A percentile compares a stretch with the other conserved stretches of the same genome.
These are phyloP conservation scores for Lepidurus apus DNA, from an alignment of 1,140 invertebrate species.

Conservation along the genomic window DNA sequence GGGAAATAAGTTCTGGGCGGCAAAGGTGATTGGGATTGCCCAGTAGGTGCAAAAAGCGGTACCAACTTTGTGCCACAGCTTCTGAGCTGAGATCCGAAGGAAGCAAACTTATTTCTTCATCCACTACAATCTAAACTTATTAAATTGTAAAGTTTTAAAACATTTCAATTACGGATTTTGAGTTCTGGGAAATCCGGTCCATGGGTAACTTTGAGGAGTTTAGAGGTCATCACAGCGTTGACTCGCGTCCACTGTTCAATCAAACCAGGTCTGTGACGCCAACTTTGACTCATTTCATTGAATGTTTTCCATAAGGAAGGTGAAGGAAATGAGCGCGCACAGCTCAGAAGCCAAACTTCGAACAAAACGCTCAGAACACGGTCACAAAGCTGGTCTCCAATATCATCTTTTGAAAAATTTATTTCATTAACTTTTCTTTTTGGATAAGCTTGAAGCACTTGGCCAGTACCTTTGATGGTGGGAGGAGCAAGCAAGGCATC, in stretches of 20 bases:
- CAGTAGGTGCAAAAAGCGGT: conserved; percentile 82
- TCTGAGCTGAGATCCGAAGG: conserved; percentile 78
- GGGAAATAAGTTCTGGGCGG: conserved; percentile 74
- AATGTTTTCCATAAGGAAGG: conserved; percentile 94
- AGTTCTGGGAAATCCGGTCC: conserved; percentile 78
- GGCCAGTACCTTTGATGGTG: conserved; percentile 62
- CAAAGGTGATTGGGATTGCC: conserved; percentile 91
- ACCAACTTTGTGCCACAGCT: conserved; percentile 89
- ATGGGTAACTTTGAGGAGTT: conserved; percentile 80
- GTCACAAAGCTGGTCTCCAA: conserved; percentile 90
- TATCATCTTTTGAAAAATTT: conserved; percentile 60
- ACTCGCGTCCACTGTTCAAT: conserved; percentile 94
- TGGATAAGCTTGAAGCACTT: background rate
- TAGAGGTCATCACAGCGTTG: conserved; percentile 78
- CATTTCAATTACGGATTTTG: conserved; percentile 59
- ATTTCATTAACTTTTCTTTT: background rate
- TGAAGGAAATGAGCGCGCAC: conserved; percentile 81
- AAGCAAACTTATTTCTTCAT: conserved; percentile 75
- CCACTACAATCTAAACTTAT: conserved; percentile 52
- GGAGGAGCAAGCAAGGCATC: conserved; percentile 86
- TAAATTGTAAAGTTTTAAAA: conserved; percentile 31
- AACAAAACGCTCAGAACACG: conserved; percentile 87
- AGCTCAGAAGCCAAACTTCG: conserved; percentile 91
- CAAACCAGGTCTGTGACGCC: conserved; percentile 85
- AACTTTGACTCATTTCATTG: conserved; percentile 81